Base-by-base conservation (phyloP, 2,797 vertebrate species). In the Trachops cirrhosus region DNA sequence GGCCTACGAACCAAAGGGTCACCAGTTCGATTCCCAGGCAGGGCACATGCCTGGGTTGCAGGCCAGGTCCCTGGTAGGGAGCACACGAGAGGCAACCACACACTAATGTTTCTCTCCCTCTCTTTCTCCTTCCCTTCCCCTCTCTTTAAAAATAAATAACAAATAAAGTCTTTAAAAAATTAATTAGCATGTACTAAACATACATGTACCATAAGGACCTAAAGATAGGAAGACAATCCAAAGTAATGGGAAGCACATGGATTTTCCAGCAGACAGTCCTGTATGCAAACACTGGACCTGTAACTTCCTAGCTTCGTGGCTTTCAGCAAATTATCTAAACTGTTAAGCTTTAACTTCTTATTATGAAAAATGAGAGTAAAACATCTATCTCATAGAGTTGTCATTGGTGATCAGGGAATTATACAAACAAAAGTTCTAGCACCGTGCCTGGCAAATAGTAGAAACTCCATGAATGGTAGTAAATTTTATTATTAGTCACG, bases 401-500 rank as follows among this genome's bases (percentile, higher is more conserved):
- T 37, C 44, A 0, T 48, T 73, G 39, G 59, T 21, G 34, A 83
- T 46, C 19, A 57, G 29, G 5, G 24, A 68, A 26, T 52, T 70
- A 82, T 7, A 85, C 4, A 89, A 57, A 86, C 11, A 37, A 82
- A 89, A 87, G 32, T 74, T 96, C 24, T 52, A 84, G 37, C 62
- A 85, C 18, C 8, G 2, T 32, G 34, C 24, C 79, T 80, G 44
- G 83, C 37, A 91, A 95, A 77, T 1, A 64, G 29, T 39, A 86
- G 62, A 52, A n/a, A 54, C 29, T 21, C 57, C 62, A 6, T 75
- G n/a, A 67, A 77, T 6, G 6, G 24, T n/a, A 37, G 10, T 29
- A 22, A 71, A 59, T 86, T 94, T 77, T 70, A 87, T 75, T 59
- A 89, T 75, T 86, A 52, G 62, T 62, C 67, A 54, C 89, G 85